A percentile compares a stretch with the other conserved stretches of the same genome.
Evolutionary conservation across 2,888 invertebrate genomes (phyloP).

Genomic region (Erpobdella octoculata): DNA sequence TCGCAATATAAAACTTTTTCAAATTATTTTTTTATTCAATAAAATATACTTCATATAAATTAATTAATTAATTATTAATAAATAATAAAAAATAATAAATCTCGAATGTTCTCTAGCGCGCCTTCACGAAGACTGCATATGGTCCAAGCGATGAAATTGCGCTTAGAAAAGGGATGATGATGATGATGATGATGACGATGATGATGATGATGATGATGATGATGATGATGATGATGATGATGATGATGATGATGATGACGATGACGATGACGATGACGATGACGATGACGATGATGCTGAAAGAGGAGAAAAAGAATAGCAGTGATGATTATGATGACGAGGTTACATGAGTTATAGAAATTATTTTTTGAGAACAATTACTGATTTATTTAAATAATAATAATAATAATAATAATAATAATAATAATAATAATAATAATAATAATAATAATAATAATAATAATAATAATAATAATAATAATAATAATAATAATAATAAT

Average conservation of each 20-base stretch:
- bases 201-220: constrained; percentile 29
- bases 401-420: constrained; percentile 4
- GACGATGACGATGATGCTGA: constrained; percentile 36
- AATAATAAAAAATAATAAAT: no score
- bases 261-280: constrained; percentile 37
- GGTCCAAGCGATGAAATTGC: no score
- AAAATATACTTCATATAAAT: no score
- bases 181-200: constrained; percentile 27
- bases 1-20: no score
- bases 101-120: no score
- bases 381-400: no score
- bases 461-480: background rate
- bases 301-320: background rate
- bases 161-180: constrained; percentile 21
- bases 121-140: no score
- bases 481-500: background rate
- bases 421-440: constrained; percentile 5
- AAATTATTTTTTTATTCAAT: no score
- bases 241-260: constrained; percentile 32
- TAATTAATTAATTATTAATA: no score
- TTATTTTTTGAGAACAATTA: no score
- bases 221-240: constrained; percentile 24
- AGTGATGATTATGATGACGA: constrained; percentile 15
- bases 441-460: background rate
- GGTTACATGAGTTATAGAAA: no score